A percentile compares a stretch with the other conserved stretches of the same genome.
Conservation (phyloP, 2,113 vertebrate genomes). For the Sterrhoptilus dennistouni region DNA sequence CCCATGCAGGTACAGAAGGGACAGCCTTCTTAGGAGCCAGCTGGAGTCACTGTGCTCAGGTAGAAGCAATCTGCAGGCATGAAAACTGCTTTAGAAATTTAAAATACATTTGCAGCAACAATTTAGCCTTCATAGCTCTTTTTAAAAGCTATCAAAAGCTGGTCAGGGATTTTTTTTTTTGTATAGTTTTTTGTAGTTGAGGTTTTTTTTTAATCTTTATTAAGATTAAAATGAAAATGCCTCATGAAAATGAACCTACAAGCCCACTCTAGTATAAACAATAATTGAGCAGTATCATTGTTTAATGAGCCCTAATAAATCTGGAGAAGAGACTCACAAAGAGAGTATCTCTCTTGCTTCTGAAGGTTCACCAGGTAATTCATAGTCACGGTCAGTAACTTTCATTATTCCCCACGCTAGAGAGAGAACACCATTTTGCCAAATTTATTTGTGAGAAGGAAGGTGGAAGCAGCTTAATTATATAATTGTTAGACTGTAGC, state of each 20-base stretch:
- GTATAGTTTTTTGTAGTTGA: neutral
- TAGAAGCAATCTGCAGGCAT: neutral
- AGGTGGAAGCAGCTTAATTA: neutral
- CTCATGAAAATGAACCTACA: neutral
- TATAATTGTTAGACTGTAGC: neutral
- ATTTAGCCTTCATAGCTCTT: neutral
- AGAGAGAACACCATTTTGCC: neutral
- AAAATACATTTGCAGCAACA: neutral
- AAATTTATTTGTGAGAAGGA: neutral
- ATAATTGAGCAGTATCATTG: neutral
- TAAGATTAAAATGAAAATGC: too few species aligned
- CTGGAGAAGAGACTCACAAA: neutral
- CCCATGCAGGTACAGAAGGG: neutral
- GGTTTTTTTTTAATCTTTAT: fast-evolving
- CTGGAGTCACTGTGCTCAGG: neutral
- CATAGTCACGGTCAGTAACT: neutral
- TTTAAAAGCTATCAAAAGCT: neutral
- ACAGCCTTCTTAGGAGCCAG: neutral
- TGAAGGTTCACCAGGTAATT: neutral
- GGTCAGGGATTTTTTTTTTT: neutral
- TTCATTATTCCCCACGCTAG: neutral
- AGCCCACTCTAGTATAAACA: neutral
- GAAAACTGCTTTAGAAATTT: neutral
- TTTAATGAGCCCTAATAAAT: neutral
- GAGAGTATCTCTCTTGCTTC: neutral